Evolutionary conservation across 2,797 vertebrate species (phyloP).

Genomic region (Eurystomus glaucurus): DNA sequence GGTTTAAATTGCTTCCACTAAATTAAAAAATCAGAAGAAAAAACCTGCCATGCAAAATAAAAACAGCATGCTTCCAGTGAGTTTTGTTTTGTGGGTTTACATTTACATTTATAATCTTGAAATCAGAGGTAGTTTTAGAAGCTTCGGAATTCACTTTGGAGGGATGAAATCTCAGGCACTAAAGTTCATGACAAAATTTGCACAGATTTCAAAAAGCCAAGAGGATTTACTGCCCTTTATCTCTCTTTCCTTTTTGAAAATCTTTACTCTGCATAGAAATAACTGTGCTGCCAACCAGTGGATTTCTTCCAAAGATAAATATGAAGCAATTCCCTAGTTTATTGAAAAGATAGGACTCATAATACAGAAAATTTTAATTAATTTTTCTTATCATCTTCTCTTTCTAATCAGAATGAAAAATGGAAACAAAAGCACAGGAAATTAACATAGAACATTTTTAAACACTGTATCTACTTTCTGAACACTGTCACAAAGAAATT

Average conservation of each 20-base stretch:
- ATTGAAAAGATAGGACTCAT: neutral
- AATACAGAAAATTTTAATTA: neutral
- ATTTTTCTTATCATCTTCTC: neutral
- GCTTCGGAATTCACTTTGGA: neutral
- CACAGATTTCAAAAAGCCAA: neutral
- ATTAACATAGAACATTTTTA: neutral
- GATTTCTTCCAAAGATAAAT: neutral
- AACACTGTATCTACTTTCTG: neutral
- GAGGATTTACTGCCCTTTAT: neutral
- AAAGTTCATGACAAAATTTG: neutral
- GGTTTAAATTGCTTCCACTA: neutral
- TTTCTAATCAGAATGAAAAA: slow-evolving; percentile 11
- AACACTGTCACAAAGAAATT: neutral
- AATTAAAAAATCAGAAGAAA: neutral
- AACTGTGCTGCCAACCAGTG: neutral
- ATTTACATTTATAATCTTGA: neutral
- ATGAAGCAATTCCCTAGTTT: neutral
- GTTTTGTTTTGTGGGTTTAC: neutral
- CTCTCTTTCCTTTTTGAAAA: neutral
- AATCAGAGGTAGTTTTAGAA: neutral
- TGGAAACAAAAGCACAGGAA: slow-evolving; percentile 1
- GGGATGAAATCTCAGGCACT: neutral
- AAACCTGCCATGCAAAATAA: neutral
- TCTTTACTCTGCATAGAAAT: neutral
- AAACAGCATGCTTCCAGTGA: neutral